These are phyloP conservation scores for Byasa hedistus DNA, from an alignment of 2,888 invertebrate species.

Conservation along the genomic window DNA sequence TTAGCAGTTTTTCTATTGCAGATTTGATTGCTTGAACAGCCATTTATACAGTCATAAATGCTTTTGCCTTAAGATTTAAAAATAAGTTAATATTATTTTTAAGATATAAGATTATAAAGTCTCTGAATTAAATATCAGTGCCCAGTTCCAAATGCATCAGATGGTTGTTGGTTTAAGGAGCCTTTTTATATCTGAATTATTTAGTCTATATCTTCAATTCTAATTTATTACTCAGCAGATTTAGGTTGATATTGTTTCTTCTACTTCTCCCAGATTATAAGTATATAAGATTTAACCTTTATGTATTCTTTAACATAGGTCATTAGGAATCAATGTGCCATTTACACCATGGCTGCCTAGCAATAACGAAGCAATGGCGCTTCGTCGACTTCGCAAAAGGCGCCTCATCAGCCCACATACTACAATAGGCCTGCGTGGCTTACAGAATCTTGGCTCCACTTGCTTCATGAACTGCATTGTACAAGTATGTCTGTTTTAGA, in stretches of 20 bases:
- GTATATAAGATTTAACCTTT: neutral
- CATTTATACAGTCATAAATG: too few relatives aligned
- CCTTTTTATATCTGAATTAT: too few relatives aligned
- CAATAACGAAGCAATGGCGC: slow-evolving; percentile 86
- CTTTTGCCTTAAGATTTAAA: too few relatives aligned
- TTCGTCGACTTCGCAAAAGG: slow-evolving; percentile 87
- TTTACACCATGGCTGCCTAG: slow-evolving; percentile 90
- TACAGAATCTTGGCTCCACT: slow-evolving; percentile 97
- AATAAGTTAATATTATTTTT: too few relatives aligned
- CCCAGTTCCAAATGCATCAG: too few relatives aligned
- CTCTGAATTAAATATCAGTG: too few relatives aligned
- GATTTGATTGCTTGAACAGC: too few relatives aligned
- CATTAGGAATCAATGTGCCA: slow-evolving; percentile 80
- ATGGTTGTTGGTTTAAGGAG: too few relatives aligned
- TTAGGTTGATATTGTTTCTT: neutral
- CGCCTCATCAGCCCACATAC: slow-evolving; percentile 89
- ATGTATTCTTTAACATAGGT: slow-evolving; percentile 47
- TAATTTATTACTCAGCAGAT: too few relatives aligned
- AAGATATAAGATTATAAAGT: too few relatives aligned
- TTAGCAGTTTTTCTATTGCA: too few relatives aligned
- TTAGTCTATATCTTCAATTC: too few relatives aligned
- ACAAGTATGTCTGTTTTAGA: slow-evolving; percentile 74
- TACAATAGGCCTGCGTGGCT: slow-evolving; percentile 93
- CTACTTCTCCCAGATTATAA: neutral
- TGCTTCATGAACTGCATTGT: slow-evolving; percentile 99